phyloP scores from a whole-genome alignment of 2,888 invertebrate genomes.

The Mimas tiliae region DNA sequence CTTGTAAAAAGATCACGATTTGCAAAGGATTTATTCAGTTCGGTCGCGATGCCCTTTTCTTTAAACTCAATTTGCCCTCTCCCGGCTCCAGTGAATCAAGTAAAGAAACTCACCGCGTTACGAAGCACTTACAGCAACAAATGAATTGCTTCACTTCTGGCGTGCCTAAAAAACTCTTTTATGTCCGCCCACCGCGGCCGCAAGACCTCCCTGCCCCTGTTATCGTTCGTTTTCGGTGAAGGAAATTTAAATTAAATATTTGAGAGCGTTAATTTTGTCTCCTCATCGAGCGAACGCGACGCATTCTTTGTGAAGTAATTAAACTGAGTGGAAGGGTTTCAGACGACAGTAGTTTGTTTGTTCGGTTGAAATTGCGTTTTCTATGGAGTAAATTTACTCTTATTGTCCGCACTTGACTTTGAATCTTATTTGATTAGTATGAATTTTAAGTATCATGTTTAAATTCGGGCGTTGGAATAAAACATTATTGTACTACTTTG shows the following conservation, averaged over 20 bases:
- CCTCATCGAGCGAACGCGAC: conserved; percentile 83
- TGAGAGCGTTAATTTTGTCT: conserved; percentile 85
- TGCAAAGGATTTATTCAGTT: conserved; percentile 50
- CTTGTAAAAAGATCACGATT: conserved; percentile 69
- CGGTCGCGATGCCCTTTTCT: conserved; percentile 61
- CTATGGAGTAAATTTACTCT: conserved; percentile 77
- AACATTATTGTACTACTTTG: conserved; percentile 14
- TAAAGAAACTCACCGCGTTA: conserved; percentile 71
- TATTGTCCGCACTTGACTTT: conserved; percentile 60
- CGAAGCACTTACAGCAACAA: conserved; percentile 67
- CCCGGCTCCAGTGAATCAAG: conserved; percentile 60
- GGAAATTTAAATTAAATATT: conserved; percentile 85
- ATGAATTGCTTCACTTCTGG: conserved; percentile 69
- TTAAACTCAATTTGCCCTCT: conserved; percentile 66
- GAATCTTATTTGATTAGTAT: conserved; percentile 32
- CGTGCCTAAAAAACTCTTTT: conserved; percentile 59
- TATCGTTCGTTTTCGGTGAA: conserved; percentile 80
- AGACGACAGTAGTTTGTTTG: conserved; percentile 82
- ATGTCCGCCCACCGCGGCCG: conserved; percentile 55
- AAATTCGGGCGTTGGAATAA: neutral
- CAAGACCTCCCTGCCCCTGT: conserved; percentile 67
- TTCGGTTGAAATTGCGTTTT: conserved; percentile 81
- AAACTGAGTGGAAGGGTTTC: conserved; percentile 84
- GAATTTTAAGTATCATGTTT: neutral
- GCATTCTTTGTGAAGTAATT: conserved; percentile 85